Evolutionary conservation across 2,888 invertebrate species (phyloP), one percentile per base, ranked within the genome.

Genomic region (Lamproptera curius): DNA sequence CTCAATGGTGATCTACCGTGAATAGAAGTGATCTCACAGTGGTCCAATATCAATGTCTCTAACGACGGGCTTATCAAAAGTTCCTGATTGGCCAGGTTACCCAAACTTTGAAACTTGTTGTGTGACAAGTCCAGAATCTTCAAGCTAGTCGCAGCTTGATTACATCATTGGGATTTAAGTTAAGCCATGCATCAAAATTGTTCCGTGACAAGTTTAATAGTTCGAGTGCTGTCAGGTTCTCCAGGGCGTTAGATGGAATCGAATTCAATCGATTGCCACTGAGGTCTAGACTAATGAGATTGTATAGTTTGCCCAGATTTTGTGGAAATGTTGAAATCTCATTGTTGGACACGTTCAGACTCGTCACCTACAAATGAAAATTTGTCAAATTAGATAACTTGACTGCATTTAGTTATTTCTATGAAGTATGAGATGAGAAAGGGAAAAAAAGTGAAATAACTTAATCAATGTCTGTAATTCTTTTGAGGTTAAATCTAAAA

Each of bases 311-410:
- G 16, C 56, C 58, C 10, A 87, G 52, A 20, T 65, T 70, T 49
- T 54, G 56, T 0, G 93, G 92, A 59, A 94, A 89, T 2, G 68
- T 70, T 1, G 69, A 71, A 43, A 94, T 89, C 35, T 83, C 74
- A 63, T 94, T 94, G 57, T 84, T 80, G 2, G 94, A 92, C 46
- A 94, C 69, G 63, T 94, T 92, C 53, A 94, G 73, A 16, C 83
- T 84, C 57, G 89, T 88, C 17, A 93, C 90, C 92, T 92, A 81
- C 58, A 85, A 85, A 61, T 43, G 20, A n/a, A 8, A 15, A 35
- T 14, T n/a, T 9, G 16, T 42, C 16, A 16, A 42, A 34, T 14
- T 20, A 39, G 14, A 34, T 9, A 34, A n/a, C n/a, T n/a, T n/a
- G n/a, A n/a, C n/a, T n/a, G n/a, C n/a, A n/a, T n/a, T n/a, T n/a